phyloP scores from a whole-genome alignment of 2,888 invertebrate genomes.

The Formica aserva region DNA sequence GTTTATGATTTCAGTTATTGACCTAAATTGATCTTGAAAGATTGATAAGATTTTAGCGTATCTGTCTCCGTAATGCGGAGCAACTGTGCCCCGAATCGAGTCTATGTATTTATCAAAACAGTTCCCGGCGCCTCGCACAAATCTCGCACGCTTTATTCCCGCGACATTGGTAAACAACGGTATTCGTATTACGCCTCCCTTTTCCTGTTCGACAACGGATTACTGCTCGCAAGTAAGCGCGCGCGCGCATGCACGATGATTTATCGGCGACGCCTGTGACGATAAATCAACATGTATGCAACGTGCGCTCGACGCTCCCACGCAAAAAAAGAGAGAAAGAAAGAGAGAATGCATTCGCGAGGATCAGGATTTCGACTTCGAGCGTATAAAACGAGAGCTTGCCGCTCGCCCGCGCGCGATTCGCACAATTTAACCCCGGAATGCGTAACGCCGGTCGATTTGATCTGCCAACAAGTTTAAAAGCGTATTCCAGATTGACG shows the following conservation, averaged over 20 bases:
- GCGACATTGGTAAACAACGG: constrained; percentile 13
- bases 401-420: constrained; percentile 7
- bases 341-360: constrained; percentile 24
- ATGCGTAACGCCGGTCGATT: constrained; percentile 28
- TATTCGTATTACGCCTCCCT: constrained; percentile 27
- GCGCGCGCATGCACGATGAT: constrained; percentile 28
- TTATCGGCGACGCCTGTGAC: constrained; percentile 43
- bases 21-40: background rate
- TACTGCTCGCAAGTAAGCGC: constrained; percentile 13
- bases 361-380: constrained; percentile 39
- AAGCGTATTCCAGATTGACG: constrained; percentile 12
- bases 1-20: background rate
- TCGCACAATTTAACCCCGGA: constrained; percentile 36
- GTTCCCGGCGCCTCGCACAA: background rate
- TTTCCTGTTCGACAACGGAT: constrained; percentile 48
- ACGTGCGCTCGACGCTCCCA: background rate
- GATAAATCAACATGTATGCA: constrained; percentile 39
- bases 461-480: constrained; percentile 19
- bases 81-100: constrained; percentile 6
- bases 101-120: constrained; percentile 24
- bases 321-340: constrained; percentile 4
- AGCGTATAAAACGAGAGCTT: constrained; percentile 15
- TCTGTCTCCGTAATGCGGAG: constrained; percentile 9
- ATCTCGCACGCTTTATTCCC: constrained; percentile 29
- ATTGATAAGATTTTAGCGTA: background rate